phyloP scores from a whole-genome alignment of 35 echinoderm and acorn worm genomes.

The Heliocidaris tuberculata region DNA sequence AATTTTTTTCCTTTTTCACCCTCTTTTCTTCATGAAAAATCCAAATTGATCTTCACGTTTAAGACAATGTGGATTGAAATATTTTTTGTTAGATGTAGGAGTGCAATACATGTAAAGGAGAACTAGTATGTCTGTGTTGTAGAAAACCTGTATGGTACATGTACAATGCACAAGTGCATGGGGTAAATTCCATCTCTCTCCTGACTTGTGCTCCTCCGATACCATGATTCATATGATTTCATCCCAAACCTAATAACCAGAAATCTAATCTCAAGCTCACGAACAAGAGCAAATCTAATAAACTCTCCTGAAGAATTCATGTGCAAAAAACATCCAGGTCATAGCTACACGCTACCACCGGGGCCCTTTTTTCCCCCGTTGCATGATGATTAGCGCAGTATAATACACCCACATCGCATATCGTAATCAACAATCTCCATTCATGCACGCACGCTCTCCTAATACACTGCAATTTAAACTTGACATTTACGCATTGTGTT shows the following conservation, averaged over 20 bases:
- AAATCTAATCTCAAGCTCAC: background rate
- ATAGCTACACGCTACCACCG: background rate
- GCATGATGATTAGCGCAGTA: background rate
- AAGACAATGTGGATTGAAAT: no score
- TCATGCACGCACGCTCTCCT: background rate
- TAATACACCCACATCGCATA: background rate
- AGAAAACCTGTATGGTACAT: no score
- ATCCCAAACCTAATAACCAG: background rate
- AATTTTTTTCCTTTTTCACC: no score
- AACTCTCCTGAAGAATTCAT: background rate
- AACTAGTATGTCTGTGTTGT: no score
- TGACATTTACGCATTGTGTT: background rate
- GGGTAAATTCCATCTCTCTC: background rate
- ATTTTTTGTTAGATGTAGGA: no score
- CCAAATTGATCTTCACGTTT: no score
- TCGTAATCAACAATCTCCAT: background rate
- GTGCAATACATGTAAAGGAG: no score
- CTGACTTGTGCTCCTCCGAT: background rate
- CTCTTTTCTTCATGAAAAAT: no score
- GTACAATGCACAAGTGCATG: background rate
- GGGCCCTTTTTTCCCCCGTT: background rate
- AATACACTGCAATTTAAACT: constrained; percentile 12
- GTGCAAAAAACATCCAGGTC: background rate
- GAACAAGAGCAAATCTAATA: background rate
- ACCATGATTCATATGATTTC: constrained; percentile 11